Conservation (phyloP, 2,888 invertebrate genomes). For the Drosophila bunnanda region DNA sequence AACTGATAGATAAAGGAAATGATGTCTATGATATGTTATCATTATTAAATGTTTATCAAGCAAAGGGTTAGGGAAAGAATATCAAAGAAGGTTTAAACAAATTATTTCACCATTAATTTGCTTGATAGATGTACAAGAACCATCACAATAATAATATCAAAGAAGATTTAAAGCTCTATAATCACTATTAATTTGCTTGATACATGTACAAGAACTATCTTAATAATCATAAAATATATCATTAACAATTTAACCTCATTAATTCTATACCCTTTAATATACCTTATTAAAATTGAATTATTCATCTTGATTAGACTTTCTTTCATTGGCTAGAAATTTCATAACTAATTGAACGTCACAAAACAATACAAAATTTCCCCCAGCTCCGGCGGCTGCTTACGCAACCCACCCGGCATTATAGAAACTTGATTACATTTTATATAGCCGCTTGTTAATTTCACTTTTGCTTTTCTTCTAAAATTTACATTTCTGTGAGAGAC, state of each 20-base stretch:
- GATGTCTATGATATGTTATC: too few species aligned
- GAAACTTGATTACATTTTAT: constrained; percentile 43
- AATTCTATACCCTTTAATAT: not conserved
- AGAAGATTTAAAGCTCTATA: too few species aligned
- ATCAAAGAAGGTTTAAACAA: too few species aligned
- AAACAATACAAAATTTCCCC: constrained; percentile 43
- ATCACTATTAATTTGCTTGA: too few species aligned
- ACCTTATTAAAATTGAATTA: not conserved
- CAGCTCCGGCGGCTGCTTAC: constrained; percentile 15
- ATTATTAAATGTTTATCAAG: not conserved
- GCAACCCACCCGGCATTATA: constrained; percentile 38
- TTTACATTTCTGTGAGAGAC: constrained; percentile 25
- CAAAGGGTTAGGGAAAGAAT: not conserved
- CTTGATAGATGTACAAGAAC: not conserved
- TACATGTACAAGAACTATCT: not conserved
- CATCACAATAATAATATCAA: not conserved
- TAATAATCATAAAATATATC: not conserved
- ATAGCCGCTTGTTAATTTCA: constrained; percentile 47
- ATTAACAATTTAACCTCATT: not conserved
- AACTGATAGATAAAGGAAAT: not conserved
- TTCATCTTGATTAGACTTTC: not conserved
- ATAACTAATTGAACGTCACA: constrained; percentile 26
- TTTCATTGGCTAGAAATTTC: constrained; percentile 4
- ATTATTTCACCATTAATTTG: too few species aligned
- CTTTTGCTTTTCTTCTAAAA: constrained; percentile 45